Evolutionary conservation across 2,113 vertebrate genomes (phyloP).

Genomic region (Aix galericulata): DNA sequence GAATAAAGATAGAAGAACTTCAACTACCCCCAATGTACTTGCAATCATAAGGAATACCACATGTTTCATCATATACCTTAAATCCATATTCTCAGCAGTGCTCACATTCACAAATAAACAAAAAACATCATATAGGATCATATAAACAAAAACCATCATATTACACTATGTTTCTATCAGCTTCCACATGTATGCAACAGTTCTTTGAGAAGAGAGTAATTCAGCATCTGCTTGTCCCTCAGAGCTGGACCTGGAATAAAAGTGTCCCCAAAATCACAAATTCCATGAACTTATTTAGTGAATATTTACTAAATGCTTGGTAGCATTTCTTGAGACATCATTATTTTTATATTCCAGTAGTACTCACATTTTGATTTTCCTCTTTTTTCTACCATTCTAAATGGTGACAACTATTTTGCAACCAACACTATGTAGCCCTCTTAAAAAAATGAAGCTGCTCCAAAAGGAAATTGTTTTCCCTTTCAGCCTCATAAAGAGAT

Average conservation of each 20-base stretch:
- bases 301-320: neutral
- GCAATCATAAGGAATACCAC: neutral
- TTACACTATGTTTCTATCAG: neutral
- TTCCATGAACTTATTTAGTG: neutral
- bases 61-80: neutral
- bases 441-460: neutral
- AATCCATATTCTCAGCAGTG: neutral
- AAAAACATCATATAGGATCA: neutral
- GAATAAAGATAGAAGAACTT: neutral
- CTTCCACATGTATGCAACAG: neutral
- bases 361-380: neutral
- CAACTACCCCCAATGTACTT: neutral
- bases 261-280: neutral
- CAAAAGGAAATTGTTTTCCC: neutral
- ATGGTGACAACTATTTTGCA: neutral
- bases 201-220: neutral
- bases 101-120: neutral
- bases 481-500: neutral
- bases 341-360: neutral
- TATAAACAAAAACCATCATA: neutral
- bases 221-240: neutral
- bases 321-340: neutral
- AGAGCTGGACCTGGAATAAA: neutral
- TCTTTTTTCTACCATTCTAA: neutral
- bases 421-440: neutral